Evolutionary conservation across 2,797 vertebrate genomes (phyloP).

Genomic region (Muscicapa comitata): DNA sequence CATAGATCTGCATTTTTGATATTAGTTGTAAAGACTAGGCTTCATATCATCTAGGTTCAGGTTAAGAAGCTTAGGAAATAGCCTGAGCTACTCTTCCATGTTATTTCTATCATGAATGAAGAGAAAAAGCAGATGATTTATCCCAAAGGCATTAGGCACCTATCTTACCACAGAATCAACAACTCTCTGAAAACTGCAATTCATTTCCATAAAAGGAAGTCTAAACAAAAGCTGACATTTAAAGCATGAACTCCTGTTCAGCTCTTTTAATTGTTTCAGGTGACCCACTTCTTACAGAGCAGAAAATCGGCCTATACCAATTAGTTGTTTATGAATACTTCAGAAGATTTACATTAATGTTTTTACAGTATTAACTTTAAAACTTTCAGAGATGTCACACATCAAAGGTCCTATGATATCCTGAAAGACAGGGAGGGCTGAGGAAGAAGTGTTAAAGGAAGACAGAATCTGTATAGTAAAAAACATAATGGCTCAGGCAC

Average conservation of each 20-base stretch:
- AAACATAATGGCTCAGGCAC: background rate
- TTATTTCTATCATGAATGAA: background rate
- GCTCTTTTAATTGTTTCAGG: background rate
- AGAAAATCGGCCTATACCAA: background rate
- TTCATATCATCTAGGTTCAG: background rate
- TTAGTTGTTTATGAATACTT: slow-evolving; percentile 16
- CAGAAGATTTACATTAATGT: background rate
- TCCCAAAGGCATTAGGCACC: background rate
- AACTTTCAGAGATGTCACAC: background rate
- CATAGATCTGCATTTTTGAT: background rate
- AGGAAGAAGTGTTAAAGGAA: background rate
- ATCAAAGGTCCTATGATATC: background rate
- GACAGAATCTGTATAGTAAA: background rate
- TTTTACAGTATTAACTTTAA: background rate
- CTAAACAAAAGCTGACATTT: background rate
- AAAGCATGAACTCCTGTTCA: background rate
- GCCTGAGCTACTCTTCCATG: background rate
- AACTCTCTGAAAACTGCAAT: background rate
- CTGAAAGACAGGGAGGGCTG: background rate
- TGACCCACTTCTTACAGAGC: background rate
- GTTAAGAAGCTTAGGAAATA: background rate
- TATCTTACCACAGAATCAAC: background rate
- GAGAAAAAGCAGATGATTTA: background rate
- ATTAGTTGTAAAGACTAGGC: background rate
- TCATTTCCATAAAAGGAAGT: background rate